A percentile compares a stretch with the other conserved stretches of the same genome.
phyloP scores from a whole-genome alignment of 2,797 vertebrate species.

The Poecilia wingei region DNA sequence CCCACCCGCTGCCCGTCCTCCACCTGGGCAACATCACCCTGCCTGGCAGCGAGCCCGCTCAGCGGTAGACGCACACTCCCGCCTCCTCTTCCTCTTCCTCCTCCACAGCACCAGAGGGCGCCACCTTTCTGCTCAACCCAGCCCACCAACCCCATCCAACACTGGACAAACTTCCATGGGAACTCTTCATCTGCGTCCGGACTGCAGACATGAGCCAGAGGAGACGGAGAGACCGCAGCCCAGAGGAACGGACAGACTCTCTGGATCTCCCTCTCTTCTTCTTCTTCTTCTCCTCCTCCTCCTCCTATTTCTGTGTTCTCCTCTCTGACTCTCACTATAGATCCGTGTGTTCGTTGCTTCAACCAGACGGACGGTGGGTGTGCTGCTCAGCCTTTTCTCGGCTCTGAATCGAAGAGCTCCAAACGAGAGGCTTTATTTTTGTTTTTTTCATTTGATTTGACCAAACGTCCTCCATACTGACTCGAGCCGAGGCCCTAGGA shows the following conservation, averaged over 20 bases:
- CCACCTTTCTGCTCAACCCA: conserved; percentile 21
- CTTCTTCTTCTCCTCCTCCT: not conserved
- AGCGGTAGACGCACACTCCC: conserved; percentile 80
- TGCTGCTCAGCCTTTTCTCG: conserved; percentile 55
- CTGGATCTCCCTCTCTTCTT: not conserved
- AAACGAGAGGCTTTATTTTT: conserved; percentile 37
- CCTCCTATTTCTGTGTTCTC: not conserved
- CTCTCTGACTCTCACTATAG: conserved; percentile 6
- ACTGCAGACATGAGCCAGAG: conserved; percentile 49
- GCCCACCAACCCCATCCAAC: conserved; percentile 30
- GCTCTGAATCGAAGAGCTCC: conserved; percentile 56
- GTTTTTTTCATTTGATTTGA: conserved; percentile 55
- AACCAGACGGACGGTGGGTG: conserved; percentile 46
- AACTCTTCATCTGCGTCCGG: conserved; percentile 45
- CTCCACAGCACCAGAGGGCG: conserved; percentile 41
- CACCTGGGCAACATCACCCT: conserved; percentile 94
- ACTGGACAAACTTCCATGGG: conserved; percentile 57
- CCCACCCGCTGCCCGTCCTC: conserved; percentile 95
- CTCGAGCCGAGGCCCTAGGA: conserved; percentile 20
- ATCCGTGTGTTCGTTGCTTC: conserved; percentile 42
- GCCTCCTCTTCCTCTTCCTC: conserved; percentile 1
- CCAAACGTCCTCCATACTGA: conserved; percentile 58
- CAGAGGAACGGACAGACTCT: conserved; percentile 31
- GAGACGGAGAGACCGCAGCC: conserved; percentile 46
- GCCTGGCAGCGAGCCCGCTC: conserved; percentile 87